These are phyloP conservation scores for Eciton burchellii DNA, from an alignment of 1,140 invertebrate genomes.

Conservation along the genomic window DNA sequence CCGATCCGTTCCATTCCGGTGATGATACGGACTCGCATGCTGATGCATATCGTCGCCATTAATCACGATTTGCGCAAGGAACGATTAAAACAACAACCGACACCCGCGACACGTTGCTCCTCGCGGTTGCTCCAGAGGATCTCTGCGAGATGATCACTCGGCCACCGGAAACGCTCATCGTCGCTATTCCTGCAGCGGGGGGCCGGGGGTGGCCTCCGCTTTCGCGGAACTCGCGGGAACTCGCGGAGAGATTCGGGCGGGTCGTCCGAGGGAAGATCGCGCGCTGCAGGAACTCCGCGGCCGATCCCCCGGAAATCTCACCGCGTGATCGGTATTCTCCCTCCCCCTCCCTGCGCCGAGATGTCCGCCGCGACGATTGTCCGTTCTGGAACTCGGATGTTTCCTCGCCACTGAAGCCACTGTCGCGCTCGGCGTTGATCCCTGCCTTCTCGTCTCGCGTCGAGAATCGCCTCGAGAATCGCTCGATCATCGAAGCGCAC, in stretches of 20 bases:
- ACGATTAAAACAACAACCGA: slow-evolving; percentile 48
- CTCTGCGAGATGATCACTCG: too few species aligned
- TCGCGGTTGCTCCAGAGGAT: too few species aligned
- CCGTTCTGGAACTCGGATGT: neutral
- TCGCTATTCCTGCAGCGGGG: slow-evolving; percentile 10
- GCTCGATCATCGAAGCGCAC: too few species aligned
- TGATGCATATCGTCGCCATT: slow-evolving; percentile 17
- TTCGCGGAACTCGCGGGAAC: slow-evolving; percentile 16
- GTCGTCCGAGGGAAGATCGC: slow-evolving; percentile 31
- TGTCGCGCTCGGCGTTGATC: too few species aligned
- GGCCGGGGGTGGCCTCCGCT: slow-evolving; percentile 27
- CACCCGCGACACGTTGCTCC: too few species aligned
- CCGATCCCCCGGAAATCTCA: slow-evolving; percentile 34
- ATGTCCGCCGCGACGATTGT: neutral
- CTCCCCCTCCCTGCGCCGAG: too few species aligned
- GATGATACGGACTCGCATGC: slow-evolving; percentile 33
- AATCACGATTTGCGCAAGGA: slow-evolving; percentile 41
- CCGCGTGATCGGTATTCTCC: slow-evolving; percentile 41
- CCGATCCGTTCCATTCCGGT: neutral
- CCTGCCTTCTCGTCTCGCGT: too few species aligned
- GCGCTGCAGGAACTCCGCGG: slow-evolving; percentile 19
- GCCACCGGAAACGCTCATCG: too few species aligned
- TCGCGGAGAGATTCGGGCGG: neutral
- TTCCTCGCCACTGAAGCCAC: neutral
- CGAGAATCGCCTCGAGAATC: too few species aligned